phyloP scores from a whole-genome alignment of 2,113 vertebrate genomes.

The Tragelaphus scriptus region DNA sequence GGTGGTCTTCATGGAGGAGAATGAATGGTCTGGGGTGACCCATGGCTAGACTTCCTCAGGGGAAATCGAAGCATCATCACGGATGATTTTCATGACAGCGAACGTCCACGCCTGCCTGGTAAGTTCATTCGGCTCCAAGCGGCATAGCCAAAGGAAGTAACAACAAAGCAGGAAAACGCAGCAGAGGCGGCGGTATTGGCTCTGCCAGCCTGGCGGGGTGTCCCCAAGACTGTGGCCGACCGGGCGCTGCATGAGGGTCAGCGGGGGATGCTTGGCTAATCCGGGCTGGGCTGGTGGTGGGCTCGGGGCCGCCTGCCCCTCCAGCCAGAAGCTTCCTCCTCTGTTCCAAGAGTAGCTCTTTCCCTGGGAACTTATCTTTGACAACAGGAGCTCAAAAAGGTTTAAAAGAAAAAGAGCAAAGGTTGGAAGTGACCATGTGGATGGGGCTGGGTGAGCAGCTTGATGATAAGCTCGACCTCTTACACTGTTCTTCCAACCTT shows the following conservation, averaged over 20 bases:
- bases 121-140: not conserved
- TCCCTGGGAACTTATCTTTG: not conserved
- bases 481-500: too few relatives aligned
- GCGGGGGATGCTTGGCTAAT: rapidly evolving
- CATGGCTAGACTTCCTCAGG: not conserved
- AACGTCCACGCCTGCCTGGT: rapidly evolving
- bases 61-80: rapidly evolving
- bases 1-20: not conserved
- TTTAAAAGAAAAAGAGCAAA: not conserved
- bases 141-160: not conserved
- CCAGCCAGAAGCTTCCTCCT: not conserved
- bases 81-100: not conserved
- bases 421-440: not conserved
- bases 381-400: not conserved
- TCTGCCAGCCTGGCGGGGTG: too few relatives aligned
- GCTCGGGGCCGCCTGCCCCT: not conserved
- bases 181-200: rapidly evolving
- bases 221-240: not conserved
- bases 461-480: not conserved
- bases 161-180: not conserved
- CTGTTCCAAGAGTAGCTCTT: not conserved
- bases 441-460: not conserved
- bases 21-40: rapidly evolving
- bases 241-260: too few relatives aligned
- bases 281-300: rapidly evolving